These are phyloP conservation scores for Characodon lateralis DNA, from an alignment of 2,797 vertebrate genomes.

Conservation along the genomic window DNA sequence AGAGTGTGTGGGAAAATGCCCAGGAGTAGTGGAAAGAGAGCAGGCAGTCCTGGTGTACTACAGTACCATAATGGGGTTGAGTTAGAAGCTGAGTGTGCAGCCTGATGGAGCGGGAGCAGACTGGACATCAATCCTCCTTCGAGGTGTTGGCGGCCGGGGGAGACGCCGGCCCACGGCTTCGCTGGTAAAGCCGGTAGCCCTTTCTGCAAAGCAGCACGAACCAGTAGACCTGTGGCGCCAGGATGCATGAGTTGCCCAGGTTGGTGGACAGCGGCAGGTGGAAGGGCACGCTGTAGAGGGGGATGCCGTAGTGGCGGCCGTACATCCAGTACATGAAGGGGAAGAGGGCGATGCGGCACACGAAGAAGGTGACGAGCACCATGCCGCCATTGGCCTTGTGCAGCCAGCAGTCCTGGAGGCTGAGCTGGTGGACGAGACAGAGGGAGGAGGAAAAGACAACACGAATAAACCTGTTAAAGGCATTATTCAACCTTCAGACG, in stretches of 20 bases:
- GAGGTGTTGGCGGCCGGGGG: slow-evolving; percentile 45
- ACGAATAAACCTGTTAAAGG: not conserved
- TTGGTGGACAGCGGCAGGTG: slow-evolving; percentile 89
- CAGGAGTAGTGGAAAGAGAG: slow-evolving; percentile 54
- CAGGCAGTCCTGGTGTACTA: slow-evolving; percentile 64
- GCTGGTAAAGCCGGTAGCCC: slow-evolving; percentile 87
- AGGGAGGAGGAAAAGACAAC: not conserved
- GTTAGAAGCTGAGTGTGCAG: slow-evolving; percentile 67
- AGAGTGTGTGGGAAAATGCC: slow-evolving; percentile 62
- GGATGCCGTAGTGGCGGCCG: slow-evolving; percentile 84
- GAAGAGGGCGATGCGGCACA: slow-evolving; percentile 94
- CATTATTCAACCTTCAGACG: not conserved
- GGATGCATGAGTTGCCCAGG: slow-evolving; percentile 88
- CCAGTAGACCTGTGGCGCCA: slow-evolving; percentile 98
- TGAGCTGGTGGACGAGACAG: slow-evolving; percentile 65
- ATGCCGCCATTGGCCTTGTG: slow-evolving; percentile 92
- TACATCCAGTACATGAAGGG: slow-evolving; percentile 97
- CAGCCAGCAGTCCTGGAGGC: slow-evolving; percentile 89
- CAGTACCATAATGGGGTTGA: slow-evolving; percentile 60
- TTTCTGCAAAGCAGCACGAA: slow-evolving; percentile 93
- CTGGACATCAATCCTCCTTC: slow-evolving; percentile 68
- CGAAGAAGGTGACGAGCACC: slow-evolving; percentile 91
- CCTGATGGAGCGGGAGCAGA: slow-evolving; percentile 42
- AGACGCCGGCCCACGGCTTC: slow-evolving; percentile 59
- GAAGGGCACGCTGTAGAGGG: slow-evolving; percentile 87